phyloP scores from a whole-genome alignment of 2,888 invertebrate species.

The Sinodicranocentrus sp. region DNA sequence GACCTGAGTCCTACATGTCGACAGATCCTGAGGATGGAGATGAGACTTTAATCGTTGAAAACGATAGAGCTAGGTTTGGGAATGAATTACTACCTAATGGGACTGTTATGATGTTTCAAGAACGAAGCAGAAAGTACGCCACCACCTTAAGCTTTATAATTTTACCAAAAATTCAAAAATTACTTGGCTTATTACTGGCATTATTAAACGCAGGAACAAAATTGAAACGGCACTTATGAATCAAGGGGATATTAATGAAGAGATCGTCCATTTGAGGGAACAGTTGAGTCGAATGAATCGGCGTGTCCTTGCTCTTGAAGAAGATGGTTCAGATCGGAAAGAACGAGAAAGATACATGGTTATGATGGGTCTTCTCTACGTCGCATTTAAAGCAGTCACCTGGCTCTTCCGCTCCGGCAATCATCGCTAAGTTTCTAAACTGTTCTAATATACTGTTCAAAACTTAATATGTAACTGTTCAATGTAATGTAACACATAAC shows the following conservation, averaged over 20 bases:
- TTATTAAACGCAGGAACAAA: conserved; percentile 58
- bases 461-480: too few species aligned
- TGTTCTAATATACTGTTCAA: conserved; percentile 11
- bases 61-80: conserved; percentile 69
- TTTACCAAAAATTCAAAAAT: too few species aligned
- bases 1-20: conserved; percentile 72
- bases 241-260: conserved; percentile 78
- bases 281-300: conserved; percentile 93
- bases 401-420: conserved; percentile 74
- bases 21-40: conserved; percentile 72
- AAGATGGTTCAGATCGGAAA: conserved; percentile 89
- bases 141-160: too few species aligned
- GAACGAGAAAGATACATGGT: conserved; percentile 84
- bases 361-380: conserved; percentile 72
- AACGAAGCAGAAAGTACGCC: conserved; percentile 32
- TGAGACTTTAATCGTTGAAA: conserved; percentile 74
- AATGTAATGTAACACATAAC: too few species aligned
- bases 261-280: conserved; percentile 88
- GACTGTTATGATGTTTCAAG: conserved; percentile 48
- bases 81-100: conserved; percentile 58
- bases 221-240: conserved; percentile 34
- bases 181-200: too few species aligned
- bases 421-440: conserved; percentile 23
- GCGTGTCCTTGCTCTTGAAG: conserved; percentile 91
- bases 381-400: conserved; percentile 72